Percentiles rank a stretch among this genome's conserved stretches.
phyloP scores from a whole-genome alignment of 2,888 invertebrate species.

The Apamea sordens region DNA sequence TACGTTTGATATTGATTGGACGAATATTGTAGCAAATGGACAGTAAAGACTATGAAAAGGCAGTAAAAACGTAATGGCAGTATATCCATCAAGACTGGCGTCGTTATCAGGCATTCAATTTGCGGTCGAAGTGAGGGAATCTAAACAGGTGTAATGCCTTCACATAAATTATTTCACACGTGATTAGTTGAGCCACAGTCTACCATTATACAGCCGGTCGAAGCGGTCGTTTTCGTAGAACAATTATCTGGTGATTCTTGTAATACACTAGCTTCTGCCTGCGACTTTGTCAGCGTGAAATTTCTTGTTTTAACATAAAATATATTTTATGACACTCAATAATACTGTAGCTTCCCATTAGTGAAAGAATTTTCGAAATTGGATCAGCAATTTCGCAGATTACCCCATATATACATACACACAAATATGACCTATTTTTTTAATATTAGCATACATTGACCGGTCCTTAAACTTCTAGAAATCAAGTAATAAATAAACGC shows the following conservation, averaged over 20 bases:
- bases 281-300: not conserved
- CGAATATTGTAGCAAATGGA: conserved; percentile 13
- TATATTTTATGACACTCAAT: not conserved
- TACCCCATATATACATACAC: not conserved
- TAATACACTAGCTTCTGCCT: not conserved
- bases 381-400: not conserved
- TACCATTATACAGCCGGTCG: not conserved
- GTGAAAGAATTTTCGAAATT: not conserved
- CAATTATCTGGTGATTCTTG: not conserved
- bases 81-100: conserved; percentile 20
- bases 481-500: not conserved
- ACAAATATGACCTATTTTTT: too few species aligned
- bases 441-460: not conserved
- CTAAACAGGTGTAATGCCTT: conserved; percentile 28
- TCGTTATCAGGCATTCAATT: conserved; percentile 26
- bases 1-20: not conserved
- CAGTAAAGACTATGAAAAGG: conserved; percentile 12
- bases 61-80: not conserved
- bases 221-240: not conserved
- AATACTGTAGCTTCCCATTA: not conserved
- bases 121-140: conserved; percentile 27
- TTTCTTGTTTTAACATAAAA: not conserved
- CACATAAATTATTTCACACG: not conserved
- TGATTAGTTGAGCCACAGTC: conserved; percentile 6
- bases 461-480: not conserved